A percentile compares a stretch with the other conserved stretches of the same genome.
Conservation (phyloP, 2,888 invertebrate species). For the Balanococcus diminutus region DNA sequence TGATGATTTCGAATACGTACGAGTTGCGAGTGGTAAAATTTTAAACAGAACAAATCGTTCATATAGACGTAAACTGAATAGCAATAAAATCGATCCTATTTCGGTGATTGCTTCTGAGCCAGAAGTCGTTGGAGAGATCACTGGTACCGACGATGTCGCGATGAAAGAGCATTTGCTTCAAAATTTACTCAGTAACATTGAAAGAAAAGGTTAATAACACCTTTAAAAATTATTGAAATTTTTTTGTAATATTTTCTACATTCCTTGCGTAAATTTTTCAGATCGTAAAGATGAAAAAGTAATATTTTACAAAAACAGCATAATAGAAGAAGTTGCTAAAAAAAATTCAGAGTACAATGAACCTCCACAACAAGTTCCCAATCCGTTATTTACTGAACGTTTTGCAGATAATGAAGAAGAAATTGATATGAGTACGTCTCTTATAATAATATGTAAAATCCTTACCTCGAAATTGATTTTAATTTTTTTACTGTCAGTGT, state of each 20-base stretch:
- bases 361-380: background rate
- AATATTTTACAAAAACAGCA: conserved; percentile 44
- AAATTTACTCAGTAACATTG: conserved; percentile 39
- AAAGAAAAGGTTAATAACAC: conserved; percentile 45
- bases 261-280: background rate
- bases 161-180: conserved; percentile 43
- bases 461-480: background rate
- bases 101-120: conserved; percentile 44
- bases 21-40: conserved; percentile 44
- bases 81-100: conserved; percentile 41
- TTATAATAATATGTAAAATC: background rate
- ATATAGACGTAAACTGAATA: conserved; percentile 42
- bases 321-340: conserved; percentile 23
- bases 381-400: background rate
- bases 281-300: conserved; percentile 35
- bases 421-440: background rate
- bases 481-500: no score
- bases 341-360: background rate
- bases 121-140: background rate
- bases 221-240: background rate
- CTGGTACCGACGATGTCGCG: background rate
- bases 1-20: conserved; percentile 31
- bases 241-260: background rate
- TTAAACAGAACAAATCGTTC: conserved; percentile 38
- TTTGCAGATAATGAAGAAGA: background rate